A percentile compares a stretch with the other conserved stretches of the same genome.
Evolutionary conservation across 2,888 invertebrate genomes (phyloP).

Genomic region (Cyrtodaria siliqua): DNA sequence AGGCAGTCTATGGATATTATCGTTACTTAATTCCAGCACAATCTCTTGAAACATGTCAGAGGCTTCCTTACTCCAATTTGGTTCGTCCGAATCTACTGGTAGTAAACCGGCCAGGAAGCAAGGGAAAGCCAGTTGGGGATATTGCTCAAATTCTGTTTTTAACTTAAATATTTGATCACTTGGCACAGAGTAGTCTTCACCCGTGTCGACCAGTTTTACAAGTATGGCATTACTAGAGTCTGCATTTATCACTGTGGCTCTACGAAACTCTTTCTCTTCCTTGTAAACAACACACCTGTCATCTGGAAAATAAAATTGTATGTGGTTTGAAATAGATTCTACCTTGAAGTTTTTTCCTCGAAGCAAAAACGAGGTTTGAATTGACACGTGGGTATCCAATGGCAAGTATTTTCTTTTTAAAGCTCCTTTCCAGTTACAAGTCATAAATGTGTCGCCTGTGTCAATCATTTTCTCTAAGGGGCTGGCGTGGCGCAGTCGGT

Average conservation of each 20-base stretch:
- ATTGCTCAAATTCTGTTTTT: constrained; percentile 62
- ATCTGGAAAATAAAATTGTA: constrained; percentile 37
- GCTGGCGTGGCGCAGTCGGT: too few relatives aligned
- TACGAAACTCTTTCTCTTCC: constrained; percentile 45
- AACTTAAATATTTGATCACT: constrained; percentile 62
- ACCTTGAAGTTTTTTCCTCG: too few relatives aligned
- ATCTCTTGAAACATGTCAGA: constrained; percentile 62
- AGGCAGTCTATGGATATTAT: constrained; percentile 27
- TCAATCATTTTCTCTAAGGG: too few relatives aligned
- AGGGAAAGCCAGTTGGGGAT: constrained; percentile 77
- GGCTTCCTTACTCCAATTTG: constrained; percentile 56
- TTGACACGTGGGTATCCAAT: too few relatives aligned
- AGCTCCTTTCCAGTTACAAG: too few relatives aligned
- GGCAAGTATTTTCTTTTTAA: too few relatives aligned
- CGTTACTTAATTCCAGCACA: constrained; percentile 40
- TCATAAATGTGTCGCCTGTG: too few relatives aligned
- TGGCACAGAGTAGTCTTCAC: constrained; percentile 54
- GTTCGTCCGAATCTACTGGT: constrained; percentile 28
- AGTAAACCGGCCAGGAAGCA: constrained; percentile 72
- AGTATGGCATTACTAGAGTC: too few relatives aligned
- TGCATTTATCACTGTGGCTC: constrained; percentile 50
- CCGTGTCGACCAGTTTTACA: constrained; percentile 67
- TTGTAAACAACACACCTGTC: constrained; percentile 46
- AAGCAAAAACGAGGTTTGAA: too few relatives aligned
- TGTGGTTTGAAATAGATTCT: too few relatives aligned